Evolutionary conservation across 2,113 vertebrate species (phyloP).

Genomic region (Corvus moneduloides): DNA sequence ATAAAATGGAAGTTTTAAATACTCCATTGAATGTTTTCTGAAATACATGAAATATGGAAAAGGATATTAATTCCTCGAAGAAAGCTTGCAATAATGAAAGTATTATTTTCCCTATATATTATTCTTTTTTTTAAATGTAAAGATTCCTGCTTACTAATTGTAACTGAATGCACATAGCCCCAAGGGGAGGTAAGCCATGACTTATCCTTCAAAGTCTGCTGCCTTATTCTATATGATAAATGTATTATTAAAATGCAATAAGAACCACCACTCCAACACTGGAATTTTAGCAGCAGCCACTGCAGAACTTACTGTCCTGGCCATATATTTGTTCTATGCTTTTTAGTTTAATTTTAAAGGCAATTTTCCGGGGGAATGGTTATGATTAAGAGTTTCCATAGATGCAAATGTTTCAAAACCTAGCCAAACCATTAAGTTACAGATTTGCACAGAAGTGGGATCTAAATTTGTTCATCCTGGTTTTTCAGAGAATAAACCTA

Average conservation of each 20-base stretch:
- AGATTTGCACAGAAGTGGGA: background rate
- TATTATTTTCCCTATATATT: background rate
- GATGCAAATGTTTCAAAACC: background rate
- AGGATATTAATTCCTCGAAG: background rate
- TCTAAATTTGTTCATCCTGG: background rate
- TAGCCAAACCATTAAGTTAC: background rate
- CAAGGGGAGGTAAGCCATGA: background rate
- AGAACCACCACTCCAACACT: background rate
- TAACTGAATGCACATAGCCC: background rate
- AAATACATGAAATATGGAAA: background rate
- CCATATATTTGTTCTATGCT: background rate
- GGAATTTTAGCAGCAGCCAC: background rate
- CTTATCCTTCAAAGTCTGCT: background rate
- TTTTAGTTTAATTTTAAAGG: background rate
- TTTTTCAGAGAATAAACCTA: background rate
- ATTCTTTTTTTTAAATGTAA: background rate
- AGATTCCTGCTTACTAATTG: background rate
- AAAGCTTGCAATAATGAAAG: background rate
- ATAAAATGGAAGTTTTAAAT: background rate
- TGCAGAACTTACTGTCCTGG: background rate
- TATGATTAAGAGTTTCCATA: background rate
- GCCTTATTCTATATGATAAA: background rate
- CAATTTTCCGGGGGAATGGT: background rate
- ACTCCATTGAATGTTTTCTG: background rate
- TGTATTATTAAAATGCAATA: background rate